Evolutionary conservation across 2,888 invertebrate species (phyloP), one percentile per base, ranked within the genome.

Genomic region (Drosophila mayaguana): DNA sequence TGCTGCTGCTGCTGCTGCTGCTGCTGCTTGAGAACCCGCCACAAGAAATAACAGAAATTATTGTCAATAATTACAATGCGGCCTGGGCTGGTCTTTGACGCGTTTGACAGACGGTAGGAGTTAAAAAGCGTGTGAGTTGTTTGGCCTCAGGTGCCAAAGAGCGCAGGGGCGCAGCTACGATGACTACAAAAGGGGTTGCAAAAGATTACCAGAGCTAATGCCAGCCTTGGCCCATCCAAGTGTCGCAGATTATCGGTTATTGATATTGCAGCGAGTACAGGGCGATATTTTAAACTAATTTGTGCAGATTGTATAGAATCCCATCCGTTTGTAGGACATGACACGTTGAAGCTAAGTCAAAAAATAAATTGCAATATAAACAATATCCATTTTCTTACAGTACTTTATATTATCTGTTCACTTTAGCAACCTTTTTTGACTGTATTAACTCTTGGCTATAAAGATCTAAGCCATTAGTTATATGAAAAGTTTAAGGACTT

Each of bases 71-170:
- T 87, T 89, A 90, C 78, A 87, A 83, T 81, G 75, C 50, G 38
- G 63, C 84, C 64, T 70, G 81, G 68, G 81, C 81, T 69, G 72
- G 89, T 74, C 70, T 88, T 72, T 89, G 83, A 86, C 72, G 90
- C 83, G 75, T 79, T 89, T 85, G 85, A 86, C 85, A 89, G 78
- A 85, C 85, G 88, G 85, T 85, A 89, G 85, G 85, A 89, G 85
- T 88, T 80, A 51, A 68, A 85, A 79, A 79, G 73, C 87, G 84
- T 83, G 73, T 68, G 76, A 79, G 70, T 71, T 65, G 80, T 34
- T 62, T 62, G 64, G 80, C 73, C 77, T 75, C 64, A 75, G 79
- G 75, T 76, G 72, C 60, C 66, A 43, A 42, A 46, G 25, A n/a
- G 34, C 8, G 1, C 78, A 81, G 50, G 5, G 73, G 55, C 69